Evolutionary conservation across 2,888 invertebrate genomes (phyloP), one percentile per base, ranked within the genome.

Genomic region (Meganola albula): DNA sequence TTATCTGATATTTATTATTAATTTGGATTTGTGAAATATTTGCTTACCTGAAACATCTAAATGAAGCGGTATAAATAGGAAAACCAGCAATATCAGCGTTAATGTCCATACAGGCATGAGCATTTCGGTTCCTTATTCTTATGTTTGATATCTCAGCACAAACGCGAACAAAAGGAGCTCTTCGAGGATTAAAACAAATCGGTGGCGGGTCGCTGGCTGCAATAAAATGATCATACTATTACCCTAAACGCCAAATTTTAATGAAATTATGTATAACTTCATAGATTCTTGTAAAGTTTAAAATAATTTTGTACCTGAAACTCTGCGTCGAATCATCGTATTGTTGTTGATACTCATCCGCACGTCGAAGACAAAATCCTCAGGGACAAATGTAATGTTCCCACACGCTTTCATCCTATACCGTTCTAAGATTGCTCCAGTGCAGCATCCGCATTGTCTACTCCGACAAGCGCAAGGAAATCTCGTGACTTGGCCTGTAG

Each of bases 101-200:
- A 57, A 94, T 89, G 55, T 90, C 91, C 52, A 94, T 79, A 63
- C 95, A 95, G 18, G 93, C 89, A 56, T 93, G 94, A 44, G 94
- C 89, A 62, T 94, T 94, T 38, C 92, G 87, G 14, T 93, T 92
- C 47, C 92, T 87, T 53, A 94, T 90, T 62, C 92, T 92, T 44
- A 95, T 90, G 58, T 94, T 94, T 36, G 92, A 92, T 58, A 95
- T 90, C 61, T 90, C 90, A 4, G 92, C 89, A 60, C 95, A 95
- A 30, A 94, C 88, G 52, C 88, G 87, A 3, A 93, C 87, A 42
- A 89, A 89, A 27, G 89, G 90, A 28, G 93, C 87, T 49, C 93
- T 87, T 38, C 93, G 91, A 8, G 93, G 89, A 12, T 91, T 84
- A 37, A 91, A 88, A 57, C 93, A 93, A 40, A 92, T 83, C 6